A percentile compares a stretch with the other conserved stretches of the same genome.
Conservation (phyloP, 2,113 vertebrate species). For the Oplegnathus fasciatus region DNA sequence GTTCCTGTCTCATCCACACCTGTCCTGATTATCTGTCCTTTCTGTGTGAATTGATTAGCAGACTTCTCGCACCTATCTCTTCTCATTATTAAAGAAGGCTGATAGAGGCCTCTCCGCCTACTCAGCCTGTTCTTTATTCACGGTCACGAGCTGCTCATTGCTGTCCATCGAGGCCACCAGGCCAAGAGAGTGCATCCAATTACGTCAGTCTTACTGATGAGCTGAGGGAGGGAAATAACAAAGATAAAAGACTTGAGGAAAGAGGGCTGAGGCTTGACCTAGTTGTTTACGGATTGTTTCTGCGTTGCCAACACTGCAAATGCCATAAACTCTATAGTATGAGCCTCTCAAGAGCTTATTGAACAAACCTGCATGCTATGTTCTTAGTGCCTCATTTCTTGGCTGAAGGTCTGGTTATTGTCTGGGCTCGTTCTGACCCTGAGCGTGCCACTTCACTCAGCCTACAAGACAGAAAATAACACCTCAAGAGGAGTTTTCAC, state of each 20-base stretch:
- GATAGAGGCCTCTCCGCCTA: constrained; percentile 55
- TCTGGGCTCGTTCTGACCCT: constrained; percentile 8
- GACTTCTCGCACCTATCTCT: constrained; percentile 49
- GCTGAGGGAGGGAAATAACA: constrained; percentile 43
- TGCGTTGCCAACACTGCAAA: constrained; percentile 1
- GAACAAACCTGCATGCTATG: constrained; percentile 21
- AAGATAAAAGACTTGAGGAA: constrained; percentile 51
- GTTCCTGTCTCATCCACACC: constrained; percentile 41
- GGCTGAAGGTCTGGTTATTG: background rate
- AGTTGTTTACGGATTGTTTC: constrained; percentile 36
- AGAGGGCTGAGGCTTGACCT: constrained; percentile 23
- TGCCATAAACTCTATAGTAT: background rate
- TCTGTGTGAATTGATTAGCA: constrained; percentile 60
- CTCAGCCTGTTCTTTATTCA: constrained; percentile 69
- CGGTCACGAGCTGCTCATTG: constrained; percentile 53
- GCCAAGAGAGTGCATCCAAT: constrained; percentile 57
- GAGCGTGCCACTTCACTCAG: background rate
- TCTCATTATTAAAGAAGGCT: constrained; percentile 67
- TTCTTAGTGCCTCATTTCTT: constrained; percentile 12
- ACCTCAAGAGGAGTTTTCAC: background rate
- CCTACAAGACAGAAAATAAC: constrained; percentile 1
- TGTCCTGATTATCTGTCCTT: constrained; percentile 50
- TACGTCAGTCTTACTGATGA: constrained; percentile 50
- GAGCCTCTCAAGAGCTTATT: constrained; percentile 13
- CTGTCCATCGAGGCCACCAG: constrained; percentile 57